These are phyloP conservation scores for Austrolebias charrua DNA, from an alignment of 2,797 vertebrate species.

Conservation along the genomic window DNA sequence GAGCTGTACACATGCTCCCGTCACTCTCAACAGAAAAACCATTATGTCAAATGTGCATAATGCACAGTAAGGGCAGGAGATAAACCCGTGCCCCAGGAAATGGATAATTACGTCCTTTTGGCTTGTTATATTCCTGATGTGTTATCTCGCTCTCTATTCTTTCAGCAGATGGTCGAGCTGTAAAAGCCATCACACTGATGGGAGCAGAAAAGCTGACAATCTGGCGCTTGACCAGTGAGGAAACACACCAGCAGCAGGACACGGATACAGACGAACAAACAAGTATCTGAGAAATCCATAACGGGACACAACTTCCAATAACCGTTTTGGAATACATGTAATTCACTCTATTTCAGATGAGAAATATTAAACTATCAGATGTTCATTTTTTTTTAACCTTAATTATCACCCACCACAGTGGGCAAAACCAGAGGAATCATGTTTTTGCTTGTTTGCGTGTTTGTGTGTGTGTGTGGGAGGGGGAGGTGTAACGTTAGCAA, in stretches of 20 bases:
- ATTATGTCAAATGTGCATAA: conserved; percentile 58
- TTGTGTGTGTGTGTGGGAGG: no score
- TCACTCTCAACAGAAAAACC: conserved; percentile 36
- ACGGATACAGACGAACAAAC: not conserved
- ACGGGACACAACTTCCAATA: not conserved
- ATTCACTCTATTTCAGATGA: not conserved
- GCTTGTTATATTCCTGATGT: conserved; percentile 26
- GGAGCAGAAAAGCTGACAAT: conserved; percentile 33
- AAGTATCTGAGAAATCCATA: not conserved
- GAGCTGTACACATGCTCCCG: conserved; percentile 24
- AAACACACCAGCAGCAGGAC: not conserved
- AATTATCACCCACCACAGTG: no score
- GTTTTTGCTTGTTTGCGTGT: no score
- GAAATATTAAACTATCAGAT: not conserved
- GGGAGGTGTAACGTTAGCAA: no score
- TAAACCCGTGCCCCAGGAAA: conserved; percentile 51
- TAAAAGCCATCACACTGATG: conserved; percentile 30
- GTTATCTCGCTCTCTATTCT: conserved; percentile 38
- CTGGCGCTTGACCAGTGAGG: conserved; percentile 30
- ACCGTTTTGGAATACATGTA: not conserved
- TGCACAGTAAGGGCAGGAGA: conserved; percentile 51
- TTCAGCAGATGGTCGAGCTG: conserved; percentile 41
- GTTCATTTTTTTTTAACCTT: no score
- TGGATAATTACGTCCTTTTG: conserved; percentile 57
- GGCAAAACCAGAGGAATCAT: no score